Percentiles rank a stretch among this genome's conserved stretches.
Evolutionary conservation across 53 echinoderm and acorn worm genomes (phyloP).

Genomic region (Hippasteria phrygiana): DNA sequence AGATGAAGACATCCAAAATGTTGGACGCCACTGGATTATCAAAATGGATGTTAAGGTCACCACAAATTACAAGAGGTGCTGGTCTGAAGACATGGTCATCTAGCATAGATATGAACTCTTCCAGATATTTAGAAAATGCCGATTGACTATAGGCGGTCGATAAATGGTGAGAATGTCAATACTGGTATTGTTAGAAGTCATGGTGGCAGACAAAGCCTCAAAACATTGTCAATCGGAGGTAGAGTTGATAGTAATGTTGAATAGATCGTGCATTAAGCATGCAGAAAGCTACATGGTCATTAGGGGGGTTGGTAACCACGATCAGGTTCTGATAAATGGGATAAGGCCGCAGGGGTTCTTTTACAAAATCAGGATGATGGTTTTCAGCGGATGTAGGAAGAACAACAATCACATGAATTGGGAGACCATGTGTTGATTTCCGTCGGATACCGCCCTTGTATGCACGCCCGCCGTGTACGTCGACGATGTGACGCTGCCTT

Average conservation of each 20-base stretch:
- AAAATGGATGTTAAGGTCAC: neutral
- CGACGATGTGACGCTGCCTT: neutral
- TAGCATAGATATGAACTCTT: neutral
- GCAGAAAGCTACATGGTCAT: neutral
- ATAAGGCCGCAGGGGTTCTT: neutral
- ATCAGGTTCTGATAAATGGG: neutral
- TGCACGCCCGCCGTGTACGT: neutral
- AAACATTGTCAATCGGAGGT: neutral
- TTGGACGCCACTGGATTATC: slow-evolving; percentile 1
- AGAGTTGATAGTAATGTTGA: no score
- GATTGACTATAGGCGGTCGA: neutral
- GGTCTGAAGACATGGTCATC: neutral
- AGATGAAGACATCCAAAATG: neutral
- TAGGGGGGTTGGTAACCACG: neutral
- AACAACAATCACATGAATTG: neutral
- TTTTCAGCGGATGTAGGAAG: neutral
- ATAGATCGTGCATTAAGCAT: slow-evolving; percentile 3
- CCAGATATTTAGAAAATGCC: neutral
- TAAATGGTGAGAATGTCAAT: neutral
- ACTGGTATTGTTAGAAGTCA: neutral
- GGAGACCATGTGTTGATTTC: neutral
- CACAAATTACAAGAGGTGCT: neutral
- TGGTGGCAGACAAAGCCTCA: neutral
- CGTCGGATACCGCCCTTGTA: slow-evolving; percentile 1
- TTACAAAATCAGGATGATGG: slow-evolving; percentile 7